Base-by-base conservation (phyloP, 1,140 invertebrate species). In the Zophobas morio region DNA sequence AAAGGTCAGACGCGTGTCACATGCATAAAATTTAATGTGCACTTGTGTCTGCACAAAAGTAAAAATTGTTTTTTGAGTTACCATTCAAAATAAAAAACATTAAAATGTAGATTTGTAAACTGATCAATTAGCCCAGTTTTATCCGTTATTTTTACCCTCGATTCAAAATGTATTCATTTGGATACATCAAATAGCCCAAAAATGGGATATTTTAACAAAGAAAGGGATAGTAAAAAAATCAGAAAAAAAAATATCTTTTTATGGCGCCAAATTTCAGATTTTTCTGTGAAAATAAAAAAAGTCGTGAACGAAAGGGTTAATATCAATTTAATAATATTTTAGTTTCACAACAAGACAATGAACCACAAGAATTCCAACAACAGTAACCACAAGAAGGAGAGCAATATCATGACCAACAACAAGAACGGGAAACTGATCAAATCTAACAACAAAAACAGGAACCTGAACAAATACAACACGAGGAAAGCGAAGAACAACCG, bases 1-100 rank as follows among this genome's bases (percentile, higher is more conserved):
- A 77, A 77, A 73, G 75, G 75, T 6, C 37, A 53, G 46, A 73
- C 46, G 8, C 66, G 51, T 40, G 51, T 77, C 54, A 20, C 46
- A 8, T 46, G 42, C 8, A 46, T 46, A 3, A 46, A 46, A 46
- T 46, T 3, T 8, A 46, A 46, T 46, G 42, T 46, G 42, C 42
- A 46, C 3, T 46, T 46, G 8, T 46, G 42, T 46, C 8, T 46
- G 42, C 3, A 46, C 8, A 46, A 46, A 46, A 46, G 42, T 8
- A 46, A 46, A 46, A 46, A 46, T 8, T 46, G 42, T 46, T 46
- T 46, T 46, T 46, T 46, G 42, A 46, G 8, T 46, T 46, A 46
- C 42, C 3, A 46, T 46, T 3, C 8, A 46, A 46, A 46, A 46
- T 46, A 46, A 46, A 46, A 3, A 46, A 46, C 20, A 46, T 46